Conservation (phyloP, 2,888 invertebrate species). For the Adelognathus sp. region DNA sequence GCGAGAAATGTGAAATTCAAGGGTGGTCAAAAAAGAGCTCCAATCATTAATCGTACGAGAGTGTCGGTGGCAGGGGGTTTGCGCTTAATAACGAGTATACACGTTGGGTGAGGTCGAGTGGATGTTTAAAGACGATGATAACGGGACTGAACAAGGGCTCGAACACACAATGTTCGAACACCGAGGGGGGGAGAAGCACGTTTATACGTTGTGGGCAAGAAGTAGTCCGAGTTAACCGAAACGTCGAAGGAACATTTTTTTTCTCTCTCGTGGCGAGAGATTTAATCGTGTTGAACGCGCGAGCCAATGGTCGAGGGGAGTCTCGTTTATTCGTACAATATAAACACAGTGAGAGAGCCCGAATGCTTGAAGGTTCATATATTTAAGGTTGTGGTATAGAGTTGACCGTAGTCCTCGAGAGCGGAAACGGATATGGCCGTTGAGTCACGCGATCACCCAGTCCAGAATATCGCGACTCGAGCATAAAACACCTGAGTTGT, state of each 20-base stretch:
- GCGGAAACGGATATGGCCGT: conserved; percentile 79
- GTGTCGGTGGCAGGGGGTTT: conserved; percentile 20
- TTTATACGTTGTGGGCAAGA: not conserved
- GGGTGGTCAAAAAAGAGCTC: conserved; percentile 1
- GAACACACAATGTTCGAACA: conserved; percentile 52
- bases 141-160: conserved; percentile 53
- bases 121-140: conserved; percentile 58
- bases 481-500: conserved; percentile 80
- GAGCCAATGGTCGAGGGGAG: conserved; percentile 70
- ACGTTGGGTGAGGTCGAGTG: conserved; percentile 10
- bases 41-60: conserved; percentile 56
- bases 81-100: conserved; percentile 49
- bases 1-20: conserved; percentile 30
- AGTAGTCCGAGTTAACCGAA: conserved; percentile 57
- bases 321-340: conserved; percentile 13
- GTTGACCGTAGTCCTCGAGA: conserved; percentile 72
- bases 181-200: not conserved
- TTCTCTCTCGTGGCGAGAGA: conserved; percentile 59
- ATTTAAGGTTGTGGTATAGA: conserved; percentile 36
- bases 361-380: not conserved
- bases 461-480: conserved; percentile 47
- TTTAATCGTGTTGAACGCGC: conserved; percentile 65
- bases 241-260: conserved; percentile 62
- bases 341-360: not conserved
- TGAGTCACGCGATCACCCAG: conserved; percentile 78